Evolutionary conservation across 2,113 vertebrate genomes (phyloP).

Genomic region (Crotalus viridis): DNA sequence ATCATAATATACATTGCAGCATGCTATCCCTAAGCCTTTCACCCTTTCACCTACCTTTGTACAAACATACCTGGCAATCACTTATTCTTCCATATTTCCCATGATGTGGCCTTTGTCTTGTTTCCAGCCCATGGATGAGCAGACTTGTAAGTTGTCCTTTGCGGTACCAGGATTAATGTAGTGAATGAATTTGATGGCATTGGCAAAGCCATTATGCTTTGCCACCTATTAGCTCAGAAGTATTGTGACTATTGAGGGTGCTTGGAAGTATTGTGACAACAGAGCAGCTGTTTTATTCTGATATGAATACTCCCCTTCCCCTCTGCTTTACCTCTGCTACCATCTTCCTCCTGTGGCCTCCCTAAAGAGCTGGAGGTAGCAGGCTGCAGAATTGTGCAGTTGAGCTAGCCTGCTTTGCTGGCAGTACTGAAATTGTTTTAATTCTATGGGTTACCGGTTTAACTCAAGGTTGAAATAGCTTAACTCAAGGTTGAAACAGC

Average conservation of each 20-base stretch:
- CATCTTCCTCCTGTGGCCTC: neutral
- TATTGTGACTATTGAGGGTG: neutral
- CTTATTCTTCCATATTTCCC: neutral
- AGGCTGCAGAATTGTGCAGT: neutral
- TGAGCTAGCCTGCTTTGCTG: neutral
- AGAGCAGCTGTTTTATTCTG: neutral
- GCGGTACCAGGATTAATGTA: neutral
- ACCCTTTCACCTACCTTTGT: neutral
- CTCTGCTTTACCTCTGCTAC: neutral
- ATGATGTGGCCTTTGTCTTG: neutral
- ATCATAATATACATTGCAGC: neutral
- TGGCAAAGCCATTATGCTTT: neutral
- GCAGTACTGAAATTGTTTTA: neutral
- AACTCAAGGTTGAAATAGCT: neutral
- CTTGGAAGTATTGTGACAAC: neutral
- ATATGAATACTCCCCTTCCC: neutral
- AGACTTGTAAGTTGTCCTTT: neutral
- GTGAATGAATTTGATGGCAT: neutral
- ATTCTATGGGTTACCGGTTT: neutral
- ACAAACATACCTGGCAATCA: neutral
- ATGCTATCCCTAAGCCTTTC: neutral
- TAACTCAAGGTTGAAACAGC: neutral
- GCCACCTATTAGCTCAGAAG: neutral
- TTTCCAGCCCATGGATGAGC: neutral
- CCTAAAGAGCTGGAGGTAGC: neutral